Base-by-base conservation (phyloP, 2,888 invertebrate species). In the Mythimna loreyi region DNA sequence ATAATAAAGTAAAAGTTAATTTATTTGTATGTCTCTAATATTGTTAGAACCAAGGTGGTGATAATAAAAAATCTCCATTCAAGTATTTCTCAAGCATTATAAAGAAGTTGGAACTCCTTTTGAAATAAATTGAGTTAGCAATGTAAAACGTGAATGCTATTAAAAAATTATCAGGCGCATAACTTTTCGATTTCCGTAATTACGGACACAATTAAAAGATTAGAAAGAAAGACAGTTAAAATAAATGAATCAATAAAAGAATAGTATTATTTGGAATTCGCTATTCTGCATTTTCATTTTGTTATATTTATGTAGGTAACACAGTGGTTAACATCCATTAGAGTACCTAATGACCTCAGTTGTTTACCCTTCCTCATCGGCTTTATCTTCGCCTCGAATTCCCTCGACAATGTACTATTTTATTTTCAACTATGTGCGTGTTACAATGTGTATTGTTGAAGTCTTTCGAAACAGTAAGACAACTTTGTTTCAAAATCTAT, bases 341-440 rank as follows among this genome's bases (percentile, higher is more conserved):
- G 3, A 55, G 23, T 16, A 16, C 40, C 16, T 63, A 66, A 56
- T 56, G 56, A 56, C 40, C 25, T 52, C 65, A 68, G 67, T 45
- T 47, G 40, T 67, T 60, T 66, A 53, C 30, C 57, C 63, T 53
- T 25, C 19, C 23, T 47, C 57, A 58, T 13, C 57, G 63, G 64
- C 70, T 64, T 64, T 74, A 64, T 61, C 49, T 68, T 59, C 62
- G 52, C 53, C 49, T 56, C 55, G 21, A 53, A 72, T 60, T 72
- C 59, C 65, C 61, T 64, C 23, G 61, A 50, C 28, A 49, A 36
- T 21, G 21, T 36, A 0, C 19, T 40, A 21, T 13, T 6, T 3
- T 28, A 19, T 23, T 23, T n/a, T 2, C 7, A 16, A 4, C n/a
- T 5, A 16, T 40, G 40, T 40, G 16, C 40, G 11, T 13, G 16